Evolutionary conservation across 1,140 invertebrate species (phyloP).

Genomic region (Drosophila arawakana): DNA sequence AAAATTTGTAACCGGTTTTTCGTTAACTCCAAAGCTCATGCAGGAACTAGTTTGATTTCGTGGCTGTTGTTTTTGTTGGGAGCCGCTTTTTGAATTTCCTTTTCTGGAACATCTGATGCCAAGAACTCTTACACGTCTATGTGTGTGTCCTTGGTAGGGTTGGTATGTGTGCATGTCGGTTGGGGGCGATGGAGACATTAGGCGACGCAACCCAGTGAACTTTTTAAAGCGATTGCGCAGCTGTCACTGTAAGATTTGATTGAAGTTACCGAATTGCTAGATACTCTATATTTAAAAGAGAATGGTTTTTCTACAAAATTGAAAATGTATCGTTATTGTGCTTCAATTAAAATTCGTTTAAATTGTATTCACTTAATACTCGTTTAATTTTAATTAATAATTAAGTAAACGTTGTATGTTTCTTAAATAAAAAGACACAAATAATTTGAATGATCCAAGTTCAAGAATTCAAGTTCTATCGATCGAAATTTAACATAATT

Average conservation of each 20-base stretch:
- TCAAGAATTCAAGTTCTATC: constrained; percentile 31
- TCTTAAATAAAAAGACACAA: constrained; percentile 56
- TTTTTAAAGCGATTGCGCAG: constrained; percentile 20
- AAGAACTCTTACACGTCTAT: constrained; percentile 49
- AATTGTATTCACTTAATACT: constrained; percentile 40
- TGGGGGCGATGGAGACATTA: constrained; percentile 6
- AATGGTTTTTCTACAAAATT: too few relatives aligned
- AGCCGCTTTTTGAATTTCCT: constrained; percentile 65
- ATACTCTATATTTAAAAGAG: too few relatives aligned
- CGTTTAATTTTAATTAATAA: constrained; percentile 29
- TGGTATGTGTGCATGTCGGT: constrained; percentile 13
- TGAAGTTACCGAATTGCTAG: too few relatives aligned
- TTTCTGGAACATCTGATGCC: constrained; percentile 77
- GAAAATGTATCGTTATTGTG: too few relatives aligned
- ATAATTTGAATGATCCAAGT: constrained; percentile 22
- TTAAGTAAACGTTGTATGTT: constrained; percentile 40
- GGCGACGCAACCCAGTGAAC: constrained; percentile 39
- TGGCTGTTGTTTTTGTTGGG: constrained; percentile 35
- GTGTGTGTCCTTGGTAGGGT: constrained; percentile 9
- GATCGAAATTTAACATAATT: constrained; percentile 50
- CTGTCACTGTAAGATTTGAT: neutral
- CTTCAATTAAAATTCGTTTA: constrained; percentile 9
- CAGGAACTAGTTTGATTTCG: constrained; percentile 74
- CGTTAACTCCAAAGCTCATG: constrained; percentile 50
- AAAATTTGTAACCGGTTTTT: constrained; percentile 72